Base-by-base conservation (phyloP, 2,797 vertebrate species). In the Trichosurus vulpecula region DNA sequence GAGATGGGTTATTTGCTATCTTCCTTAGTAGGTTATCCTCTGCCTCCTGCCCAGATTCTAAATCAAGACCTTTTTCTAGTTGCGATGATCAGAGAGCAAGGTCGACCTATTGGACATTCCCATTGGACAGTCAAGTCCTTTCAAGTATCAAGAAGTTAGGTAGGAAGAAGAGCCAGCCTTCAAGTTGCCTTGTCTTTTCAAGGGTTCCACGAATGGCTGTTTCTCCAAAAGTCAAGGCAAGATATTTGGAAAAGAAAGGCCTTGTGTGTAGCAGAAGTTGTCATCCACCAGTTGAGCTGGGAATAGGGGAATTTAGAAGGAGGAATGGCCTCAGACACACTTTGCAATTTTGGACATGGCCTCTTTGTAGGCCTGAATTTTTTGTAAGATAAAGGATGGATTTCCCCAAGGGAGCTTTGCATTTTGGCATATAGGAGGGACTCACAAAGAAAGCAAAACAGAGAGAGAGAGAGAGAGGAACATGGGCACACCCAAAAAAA, bases 131-230 rank as follows among this genome's bases (percentile, higher is more conserved):
- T 92, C 30, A 2, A 54, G 90, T 92, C 54, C 55, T 9, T 91
- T 96, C 52, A 94, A 19, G 31, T 94, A 54, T 96, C 54, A 91
- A 89, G 92, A 92, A 52, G 25, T 52, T 41, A 91, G n/a, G 4
- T 3, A 47, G 66, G n/a, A 27, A 81, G 61, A 47, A 81, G 74
- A 87, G 74, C 41, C 9, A 27, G 19, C 9, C 47, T 87, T 81
- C 3, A 3, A n/a, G 74, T 81, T 81, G 22, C 74, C 41, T 47
- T 27, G 9, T 87, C 41, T 47, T 47, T 87, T 47, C 74, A 87
- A 87, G 41, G 74, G 74, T 87, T 52, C 6, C 10, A 0, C 58
- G 61, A 54, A 4, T 47, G 31, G 11, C 89, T 0, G 19, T 41
- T 53, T 56, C 35, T 2, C 57, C 14, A 30, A 55, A 54, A 52